Base-by-base conservation (phyloP, 2,888 invertebrate species). In the Bellardia bayeri region DNA sequence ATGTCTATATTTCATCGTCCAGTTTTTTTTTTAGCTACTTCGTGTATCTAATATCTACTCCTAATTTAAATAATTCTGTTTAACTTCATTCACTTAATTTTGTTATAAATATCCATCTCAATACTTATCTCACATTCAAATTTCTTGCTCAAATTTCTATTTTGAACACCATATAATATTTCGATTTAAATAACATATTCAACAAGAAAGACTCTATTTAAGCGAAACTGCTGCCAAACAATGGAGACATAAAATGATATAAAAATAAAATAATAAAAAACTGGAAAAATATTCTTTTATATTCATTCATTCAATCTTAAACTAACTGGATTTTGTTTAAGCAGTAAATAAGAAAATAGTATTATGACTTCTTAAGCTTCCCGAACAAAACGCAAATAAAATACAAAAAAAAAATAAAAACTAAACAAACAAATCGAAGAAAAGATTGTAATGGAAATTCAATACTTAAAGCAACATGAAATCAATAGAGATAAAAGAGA, bases 321-420 rank as follows among this genome's bases (percentile, higher is more conserved):
- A 63, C 37, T 78, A 72, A 72, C 49, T 40, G 58, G 72, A 79
- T 84, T 84, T 78, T 78, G 56, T 78, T 84, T 72, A 64, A 64
- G 16, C 8, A 69, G 69, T 63, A 37, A 71, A 13, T 71, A 78
- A 30, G 37, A 58, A 49, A 75, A 45, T 37, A 56, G 51, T 83
- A 63, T 69, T 69, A 64, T 75, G 75, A 66, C 66, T 61, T 56
- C 56, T 78, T 66, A 66, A 74, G 82, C 58, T 49, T 33, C 6
- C 7, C 5, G 42, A 51, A 51, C 1, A 81, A 66, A 45, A 42
- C 16, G 45, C 11, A 11, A 45, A 63, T 9, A 58, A 45, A 45
- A 23, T 23, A 23, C 23, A 23, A 23, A 58, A 61, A 23, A 37
- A 14, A 42, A 40, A 79, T 14, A 66, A 40, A 69, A 63, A 56